Evolutionary conservation across 2,888 invertebrate genomes (phyloP), one percentile per base, ranked within the genome.

Genomic region (Melieria picta): DNA sequence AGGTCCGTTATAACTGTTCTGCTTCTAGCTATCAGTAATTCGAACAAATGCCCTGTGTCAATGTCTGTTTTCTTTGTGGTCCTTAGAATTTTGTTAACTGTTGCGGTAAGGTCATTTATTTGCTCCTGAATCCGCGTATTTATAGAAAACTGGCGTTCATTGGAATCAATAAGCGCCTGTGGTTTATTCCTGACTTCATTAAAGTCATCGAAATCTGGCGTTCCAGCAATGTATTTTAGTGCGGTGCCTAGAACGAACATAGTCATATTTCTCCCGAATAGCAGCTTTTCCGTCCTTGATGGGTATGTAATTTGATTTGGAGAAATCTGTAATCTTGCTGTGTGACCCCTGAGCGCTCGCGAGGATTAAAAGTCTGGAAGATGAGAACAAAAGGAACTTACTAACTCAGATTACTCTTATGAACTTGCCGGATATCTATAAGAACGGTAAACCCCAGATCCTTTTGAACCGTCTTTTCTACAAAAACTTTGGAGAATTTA

Each of bases 181-280:
- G 67, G 46, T 50, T 11, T 61, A 16, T 52, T 43, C 43, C 56
- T 30, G 0, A 65, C 11, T 9, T 66, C 65, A 9, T 68, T 45
- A 13, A 71, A 47, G 13, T 65, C 68, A 10, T 73, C 73, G 16
- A 69, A 62, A 46, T 69, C 65, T 11, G 64, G 66, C 6, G 64
- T 67, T 11, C 70, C 70, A 10, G 64, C 72, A 42, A 66, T n/a
- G 50, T 63, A 57, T 30, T 75, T 75, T 46, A 72, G 50, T 6
- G 69, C 74, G 0, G 71, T 75, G 4, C 69, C 71, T 45, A 68
- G 47, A 56, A 71, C n/a, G 42, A 13, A 65, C 11, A n/a, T 65
- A 61, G 9, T 11, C 48, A 30, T 46, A 69, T 43, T 55, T 7
- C 9, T 60, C 61, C 62, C 68, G 62, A 42, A 46, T 13, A 45